Evolutionary conservation across 2,797 vertebrate species (phyloP), one percentile per base, ranked within the genome.

Genomic region (Rachycentron canadum): DNA sequence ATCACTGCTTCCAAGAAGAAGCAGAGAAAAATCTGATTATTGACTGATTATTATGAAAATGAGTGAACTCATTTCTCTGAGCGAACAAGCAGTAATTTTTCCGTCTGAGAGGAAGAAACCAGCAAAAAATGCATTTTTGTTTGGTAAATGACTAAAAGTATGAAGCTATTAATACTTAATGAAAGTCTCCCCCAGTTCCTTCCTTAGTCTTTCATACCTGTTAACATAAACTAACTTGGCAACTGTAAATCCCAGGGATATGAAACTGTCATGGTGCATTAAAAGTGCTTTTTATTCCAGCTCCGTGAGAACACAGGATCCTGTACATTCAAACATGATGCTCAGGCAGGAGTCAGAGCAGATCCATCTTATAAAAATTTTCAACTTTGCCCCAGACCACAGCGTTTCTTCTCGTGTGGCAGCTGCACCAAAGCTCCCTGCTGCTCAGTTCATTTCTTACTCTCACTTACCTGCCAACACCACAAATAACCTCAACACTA

Each of bases 381-480:
- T 41, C 21, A 14, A 17, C 12, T 9, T 59, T 10, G 17, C 25
- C 32, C 5, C 38, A 16, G 41, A 79, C 55, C 69, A 19, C 47
- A 68, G 57, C n/a, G 1, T 58, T 62, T 62, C 47, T 53, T 32
- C 30, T 26, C 6, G 21, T 8, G 19, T 0, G 60, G 70, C 49
- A 68, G 63, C 38, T n/a, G 4, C 72, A 36, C 21, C 23, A 21
- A 2, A 34, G 30, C 28, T 68, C 52, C 32, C 50, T 8, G 5
- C 62, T 52, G 81, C 62, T 63, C 14, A 1, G 43, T 71, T 75
- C 69, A 69, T 63, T 61, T 73, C 73, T 81, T 9, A 28, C 32
- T 52, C 66, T 70, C 72, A 36, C 55, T 69, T 58, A 74, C 64
- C 58, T 79, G 70, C 74, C 73, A 82, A 74, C 52, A 64, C 36